Conservation (phyloP, 2,797 vertebrate species). For the Galago senegalensis region DNA sequence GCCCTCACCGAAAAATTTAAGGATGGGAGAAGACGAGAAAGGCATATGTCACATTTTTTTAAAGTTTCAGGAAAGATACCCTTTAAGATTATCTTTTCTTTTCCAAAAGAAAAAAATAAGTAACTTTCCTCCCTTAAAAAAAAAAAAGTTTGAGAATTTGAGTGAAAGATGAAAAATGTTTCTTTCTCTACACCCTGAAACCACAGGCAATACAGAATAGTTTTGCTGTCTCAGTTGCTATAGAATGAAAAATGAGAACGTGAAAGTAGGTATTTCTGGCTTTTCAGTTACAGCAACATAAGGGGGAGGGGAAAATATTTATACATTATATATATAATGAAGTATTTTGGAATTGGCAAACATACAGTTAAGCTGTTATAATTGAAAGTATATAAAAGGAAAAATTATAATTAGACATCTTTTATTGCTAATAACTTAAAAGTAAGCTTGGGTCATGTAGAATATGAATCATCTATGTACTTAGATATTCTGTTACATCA, state of each 20-base stretch:
- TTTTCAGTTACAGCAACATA: constrained; percentile 51
- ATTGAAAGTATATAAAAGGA: constrained; percentile 26
- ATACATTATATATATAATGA: neutral
- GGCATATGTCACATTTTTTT: neutral
- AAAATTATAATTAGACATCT: constrained; percentile 82
- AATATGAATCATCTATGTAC: constrained; percentile 79
- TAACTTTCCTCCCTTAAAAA: neutral
- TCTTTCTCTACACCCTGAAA: constrained; percentile 46
- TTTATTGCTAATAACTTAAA: constrained; percentile 77
- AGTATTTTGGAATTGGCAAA: constrained; percentile 36
- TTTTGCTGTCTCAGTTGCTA: neutral
- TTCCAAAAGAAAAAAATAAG: neutral
- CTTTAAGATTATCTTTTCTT: neutral
- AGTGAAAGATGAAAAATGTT: constrained; percentile 53
- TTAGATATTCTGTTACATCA: constrained; percentile 85
- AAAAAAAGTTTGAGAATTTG: neutral
- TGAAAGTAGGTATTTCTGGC: neutral
- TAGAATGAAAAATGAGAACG: constrained; percentile 54
- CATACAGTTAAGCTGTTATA: constrained; percentile 36
- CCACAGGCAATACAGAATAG: constrained; percentile 9
- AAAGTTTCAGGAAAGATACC: neutral
- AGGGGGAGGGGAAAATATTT: neutral
- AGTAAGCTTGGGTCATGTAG: constrained; percentile 78
- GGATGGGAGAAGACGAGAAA: neutral
- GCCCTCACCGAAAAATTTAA: neutral